A percentile compares a stretch with the other conserved stretches of the same genome.
phyloP scores from a whole-genome alignment of 2,888 invertebrate genomes.

The Eupithecia inturbata region DNA sequence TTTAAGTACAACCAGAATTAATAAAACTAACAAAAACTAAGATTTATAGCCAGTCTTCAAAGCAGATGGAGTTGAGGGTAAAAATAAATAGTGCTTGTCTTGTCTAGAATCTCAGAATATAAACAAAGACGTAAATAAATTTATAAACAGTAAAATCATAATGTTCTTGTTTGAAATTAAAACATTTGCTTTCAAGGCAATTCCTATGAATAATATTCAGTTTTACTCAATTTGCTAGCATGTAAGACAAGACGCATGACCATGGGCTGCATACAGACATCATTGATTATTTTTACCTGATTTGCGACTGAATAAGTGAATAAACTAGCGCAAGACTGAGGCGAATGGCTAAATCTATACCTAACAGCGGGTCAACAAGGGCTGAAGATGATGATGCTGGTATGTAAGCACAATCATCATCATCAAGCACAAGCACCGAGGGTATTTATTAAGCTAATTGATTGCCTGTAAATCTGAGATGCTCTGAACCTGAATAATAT shows the following conservation, averaged over 20 bases:
- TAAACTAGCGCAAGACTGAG: not conserved
- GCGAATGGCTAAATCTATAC: not conserved
- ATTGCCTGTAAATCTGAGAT: not conserved
- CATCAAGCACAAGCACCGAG: not conserved
- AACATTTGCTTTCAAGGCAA: conserved; percentile 35
- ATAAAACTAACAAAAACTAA: conserved; percentile 17
- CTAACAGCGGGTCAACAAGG: not conserved
- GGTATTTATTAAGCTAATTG: not conserved
- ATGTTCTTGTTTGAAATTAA: conserved; percentile 41
- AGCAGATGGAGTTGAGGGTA: conserved; percentile 25
- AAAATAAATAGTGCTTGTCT: conserved; percentile 28
- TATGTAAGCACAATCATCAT: not conserved
- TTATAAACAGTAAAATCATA: conserved; percentile 44
- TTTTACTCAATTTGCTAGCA: not conserved
- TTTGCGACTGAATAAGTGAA: too few species aligned
- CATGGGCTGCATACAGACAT: not conserved
- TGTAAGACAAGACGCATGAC: not conserved
- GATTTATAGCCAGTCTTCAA: conserved; percentile 21
- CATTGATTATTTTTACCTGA: too few species aligned
- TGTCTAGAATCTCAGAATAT: conserved; percentile 36
- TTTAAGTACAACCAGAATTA: not conserved
- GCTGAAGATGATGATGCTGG: not conserved
- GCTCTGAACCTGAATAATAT: not conserved
- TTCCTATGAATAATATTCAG: conserved; percentile 3
- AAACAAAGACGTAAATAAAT: conserved; percentile 43